Percentiles rank a stretch among this genome's conserved stretches.
phyloP scores from a whole-genome alignment of 2,888 invertebrate genomes.

The Diarsia brunnea region DNA sequence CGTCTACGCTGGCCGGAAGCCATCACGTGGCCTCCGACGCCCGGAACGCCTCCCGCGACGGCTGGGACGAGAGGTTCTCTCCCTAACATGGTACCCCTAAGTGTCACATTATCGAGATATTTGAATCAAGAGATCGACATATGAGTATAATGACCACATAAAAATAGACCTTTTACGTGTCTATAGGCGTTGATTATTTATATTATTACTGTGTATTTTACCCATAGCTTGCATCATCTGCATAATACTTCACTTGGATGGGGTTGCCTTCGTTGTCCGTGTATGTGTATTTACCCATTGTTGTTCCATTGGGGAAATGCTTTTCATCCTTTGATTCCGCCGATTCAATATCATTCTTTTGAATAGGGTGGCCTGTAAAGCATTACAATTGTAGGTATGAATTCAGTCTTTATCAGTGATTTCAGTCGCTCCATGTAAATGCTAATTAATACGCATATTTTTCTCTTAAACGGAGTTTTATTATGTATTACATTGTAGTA shows the following conservation, averaged over 20 bases:
- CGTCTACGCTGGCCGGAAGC: too few species aligned
- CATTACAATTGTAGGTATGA: not conserved
- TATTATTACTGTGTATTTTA: too few species aligned
- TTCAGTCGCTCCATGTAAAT: not conserved
- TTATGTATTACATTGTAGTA: not conserved
- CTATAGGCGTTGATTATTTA: too few species aligned
- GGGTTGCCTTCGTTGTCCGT: constrained; percentile 92
- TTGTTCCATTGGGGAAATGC: constrained; percentile 92
- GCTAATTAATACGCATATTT: not conserved
- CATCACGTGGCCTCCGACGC: too few species aligned
- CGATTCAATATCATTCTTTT: constrained; percentile 53
- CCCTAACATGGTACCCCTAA: too few species aligned
- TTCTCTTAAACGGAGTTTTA: not conserved
- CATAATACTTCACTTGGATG: constrained; percentile 92
- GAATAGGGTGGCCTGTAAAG: constrained; percentile 74
- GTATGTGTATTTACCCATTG: constrained; percentile 93
- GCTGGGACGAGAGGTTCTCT: too few species aligned
- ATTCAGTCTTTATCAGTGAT: not conserved
- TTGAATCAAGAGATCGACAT: too few species aligned
- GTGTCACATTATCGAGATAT: too few species aligned
- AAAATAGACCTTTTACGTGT: too few species aligned
- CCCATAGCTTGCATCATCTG: constrained; percentile 93
- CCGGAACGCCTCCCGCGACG: too few species aligned
- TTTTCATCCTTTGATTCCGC: constrained; percentile 90
- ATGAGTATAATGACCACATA: too few species aligned